Percentiles rank a stretch among this genome's conserved stretches.
These are phyloP conservation scores for Acyrthosiphon pisum DNA, from an alignment of 1,140 invertebrate species.

Conservation along the genomic window DNA sequence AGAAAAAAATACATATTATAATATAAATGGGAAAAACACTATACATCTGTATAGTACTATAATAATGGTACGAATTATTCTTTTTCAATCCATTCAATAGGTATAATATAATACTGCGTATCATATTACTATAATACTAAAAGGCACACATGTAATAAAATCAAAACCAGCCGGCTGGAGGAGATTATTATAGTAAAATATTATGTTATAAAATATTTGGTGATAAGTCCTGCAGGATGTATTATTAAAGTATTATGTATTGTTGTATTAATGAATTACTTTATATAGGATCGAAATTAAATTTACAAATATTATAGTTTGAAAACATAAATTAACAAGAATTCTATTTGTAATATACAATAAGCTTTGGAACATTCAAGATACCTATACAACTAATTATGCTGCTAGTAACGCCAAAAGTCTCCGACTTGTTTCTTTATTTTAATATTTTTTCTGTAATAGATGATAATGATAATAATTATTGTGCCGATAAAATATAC, in stretches of 20 bases:
- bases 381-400: background rate
- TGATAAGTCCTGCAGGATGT: background rate
- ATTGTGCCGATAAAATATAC: too few relatives aligned
- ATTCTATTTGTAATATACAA: background rate
- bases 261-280: background rate
- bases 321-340: too few relatives aligned
- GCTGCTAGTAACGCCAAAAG: background rate
- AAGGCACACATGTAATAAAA: background rate
- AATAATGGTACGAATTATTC: background rate
- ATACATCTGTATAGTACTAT: background rate
- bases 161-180: background rate
- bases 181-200: background rate
- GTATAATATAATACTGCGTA: background rate
- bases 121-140: background rate
- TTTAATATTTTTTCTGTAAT: too few relatives aligned
- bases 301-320: background rate
- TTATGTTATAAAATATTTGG: background rate
- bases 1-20: background rate
- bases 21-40: background rate
- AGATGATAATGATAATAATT: too few relatives aligned
- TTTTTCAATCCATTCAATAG: background rate
- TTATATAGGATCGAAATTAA: background rate
- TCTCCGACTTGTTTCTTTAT: too few relatives aligned
- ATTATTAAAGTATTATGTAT: too few relatives aligned
- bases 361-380: background rate